phyloP scores from a whole-genome alignment of 2,888 invertebrate species.

The Nephrotoma appendiculata region DNA sequence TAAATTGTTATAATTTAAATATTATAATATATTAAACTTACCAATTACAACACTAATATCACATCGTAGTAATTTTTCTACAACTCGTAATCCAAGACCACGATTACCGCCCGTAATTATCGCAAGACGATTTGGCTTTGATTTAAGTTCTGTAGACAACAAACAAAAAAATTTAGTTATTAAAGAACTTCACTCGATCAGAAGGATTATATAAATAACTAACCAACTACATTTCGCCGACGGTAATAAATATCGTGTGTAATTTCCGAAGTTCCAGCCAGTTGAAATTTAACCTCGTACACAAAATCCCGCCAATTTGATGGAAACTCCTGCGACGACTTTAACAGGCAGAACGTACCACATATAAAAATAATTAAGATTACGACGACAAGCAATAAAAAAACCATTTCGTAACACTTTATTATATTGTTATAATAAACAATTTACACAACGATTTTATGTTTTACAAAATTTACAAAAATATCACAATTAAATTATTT shows the following conservation, averaged over 20 bases:
- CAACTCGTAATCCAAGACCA: conserved; percentile 68
- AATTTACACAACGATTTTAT: background rate
- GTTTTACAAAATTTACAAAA: background rate
- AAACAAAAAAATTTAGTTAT: background rate
- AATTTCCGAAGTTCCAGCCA: conserved; percentile 24
- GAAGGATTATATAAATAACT: conserved; percentile 13
- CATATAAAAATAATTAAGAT: background rate
- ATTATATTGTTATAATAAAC: background rate
- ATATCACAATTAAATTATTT: background rate
- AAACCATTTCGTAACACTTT: background rate
- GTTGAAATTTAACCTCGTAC: conserved; percentile 28
- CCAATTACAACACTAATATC: conserved; percentile 64
- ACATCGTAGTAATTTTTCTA: conserved; percentile 58
- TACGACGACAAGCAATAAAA: background rate
- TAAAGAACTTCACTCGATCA: too few species aligned
- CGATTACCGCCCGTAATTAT: conserved; percentile 77
- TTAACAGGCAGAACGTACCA: conserved; percentile 23
- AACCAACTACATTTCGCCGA: conserved; percentile 26
- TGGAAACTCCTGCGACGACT: conserved; percentile 30
- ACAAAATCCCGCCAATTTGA: conserved; percentile 30
- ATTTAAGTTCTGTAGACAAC: conserved; percentile 40
- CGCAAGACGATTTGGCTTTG: conserved; percentile 51
- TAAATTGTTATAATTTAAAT: too few species aligned
- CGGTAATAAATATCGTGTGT: conserved; percentile 24
- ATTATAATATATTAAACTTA: conserved; percentile 25